Evolutionary conservation across 2,888 invertebrate species (phyloP), one percentile per base, ranked within the genome.

Genomic region (Caenorhabditis macrosperma): DNA sequence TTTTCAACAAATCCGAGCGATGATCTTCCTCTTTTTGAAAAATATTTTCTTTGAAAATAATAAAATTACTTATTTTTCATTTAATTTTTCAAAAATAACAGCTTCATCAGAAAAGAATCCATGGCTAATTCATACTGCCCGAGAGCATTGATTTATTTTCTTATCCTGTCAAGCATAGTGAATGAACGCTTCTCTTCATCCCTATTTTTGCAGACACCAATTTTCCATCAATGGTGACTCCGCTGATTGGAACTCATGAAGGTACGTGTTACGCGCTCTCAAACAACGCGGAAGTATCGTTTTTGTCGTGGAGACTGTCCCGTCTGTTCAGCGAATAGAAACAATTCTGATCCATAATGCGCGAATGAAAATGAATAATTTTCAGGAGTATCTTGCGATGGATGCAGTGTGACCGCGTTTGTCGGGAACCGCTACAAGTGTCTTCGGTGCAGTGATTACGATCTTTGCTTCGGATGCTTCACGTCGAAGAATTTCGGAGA

Each of bases 361-460:
- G 33, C 4, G 3, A 24, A 54, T 54, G 33, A 33, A 33, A 33
- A 33, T 33, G 33, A 5, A 33, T 33, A 9, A 5, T 9, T 5
- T 71, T 30, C 52, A 96, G 98, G 97, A 93, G 97, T 98, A 91
- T 97, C 97, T 94, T 98, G 98, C 94, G 98, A 98, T 94, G 95
- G 96, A 91, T 98, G 98, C 94, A 94, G 96, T 92, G 96, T 96
- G 93, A 95, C 95, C 92, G 97, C 97, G 93, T 98, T 98, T 92
- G 94, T 95, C 92, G 97, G 97, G 91, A 94, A 96, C 92, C 94
- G 98, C 91, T 99, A 96, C 93, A 99, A 99, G 94, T 99, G 98
- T 93, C 94, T 99, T 92, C 94, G 97, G 91, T 99, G 98, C 93
- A 97, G 96, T 92, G 98, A 99, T 93, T 99, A 97, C 93, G 98